A percentile compares a stretch with the other conserved stretches of the same genome.
Evolutionary conservation across 2,797 vertebrate species (phyloP).

Genomic region (Anabacerthia variegaticeps): DNA sequence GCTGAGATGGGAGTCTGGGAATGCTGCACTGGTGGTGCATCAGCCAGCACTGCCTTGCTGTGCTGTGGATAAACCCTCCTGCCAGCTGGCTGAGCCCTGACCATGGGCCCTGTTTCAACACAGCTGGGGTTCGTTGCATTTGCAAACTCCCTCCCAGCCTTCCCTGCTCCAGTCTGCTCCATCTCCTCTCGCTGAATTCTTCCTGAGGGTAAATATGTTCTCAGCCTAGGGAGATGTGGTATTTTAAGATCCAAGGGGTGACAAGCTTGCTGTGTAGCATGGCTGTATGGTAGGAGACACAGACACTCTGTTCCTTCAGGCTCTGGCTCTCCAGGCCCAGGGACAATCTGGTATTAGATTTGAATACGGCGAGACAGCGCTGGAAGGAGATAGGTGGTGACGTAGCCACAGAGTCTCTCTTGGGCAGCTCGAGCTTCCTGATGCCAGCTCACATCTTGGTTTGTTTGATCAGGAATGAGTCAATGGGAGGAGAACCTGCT

Average conservation of each 20-base stretch:
- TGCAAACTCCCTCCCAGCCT: neutral
- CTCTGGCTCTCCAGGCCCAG: constrained; percentile 6
- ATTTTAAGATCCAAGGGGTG: neutral
- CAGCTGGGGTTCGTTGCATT: neutral
- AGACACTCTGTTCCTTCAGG: neutral
- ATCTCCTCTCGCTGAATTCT: neutral
- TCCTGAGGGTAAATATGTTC: neutral
- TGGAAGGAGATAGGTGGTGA: constrained; percentile 41
- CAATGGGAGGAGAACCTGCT: constrained; percentile 64
- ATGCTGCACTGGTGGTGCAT: neutral
- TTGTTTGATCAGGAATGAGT: constrained; percentile 66
- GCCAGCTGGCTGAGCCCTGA: neutral
- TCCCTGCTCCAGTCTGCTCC: neutral
- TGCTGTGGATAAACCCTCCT: neutral
- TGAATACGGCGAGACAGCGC: constrained; percentile 55
- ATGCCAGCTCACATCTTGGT: constrained; percentile 64
- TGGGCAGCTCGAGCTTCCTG: constrained; percentile 41
- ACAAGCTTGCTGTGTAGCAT: neutral
- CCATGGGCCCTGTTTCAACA: neutral
- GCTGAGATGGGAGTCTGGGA: neutral
- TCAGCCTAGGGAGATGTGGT: constrained; percentile 7
- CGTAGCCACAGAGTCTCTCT: neutral
- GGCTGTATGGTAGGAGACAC: neutral
- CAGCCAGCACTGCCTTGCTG: neutral
- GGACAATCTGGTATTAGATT: constrained; percentile 5